Evolutionary conservation across 2,888 invertebrate species (phyloP).

Genomic region (Eurois occulta): DNA sequence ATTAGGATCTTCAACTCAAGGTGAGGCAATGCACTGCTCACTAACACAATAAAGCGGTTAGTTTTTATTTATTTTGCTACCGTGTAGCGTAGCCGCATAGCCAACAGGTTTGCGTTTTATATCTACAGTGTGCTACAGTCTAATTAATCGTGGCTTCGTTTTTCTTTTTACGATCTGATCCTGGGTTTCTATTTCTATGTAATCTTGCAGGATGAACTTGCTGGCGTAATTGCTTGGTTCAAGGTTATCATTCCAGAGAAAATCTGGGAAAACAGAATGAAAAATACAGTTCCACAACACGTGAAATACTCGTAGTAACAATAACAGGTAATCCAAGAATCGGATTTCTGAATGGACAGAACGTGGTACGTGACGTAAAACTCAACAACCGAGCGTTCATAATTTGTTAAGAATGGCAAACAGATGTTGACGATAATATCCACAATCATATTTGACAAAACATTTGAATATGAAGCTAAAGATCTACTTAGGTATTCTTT

Average conservation of each 20-base stretch:
- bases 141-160: constrained; percentile 47
- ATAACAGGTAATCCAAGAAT: background rate
- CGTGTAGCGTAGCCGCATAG: constrained; percentile 7
- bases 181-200: constrained; percentile 19
- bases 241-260: constrained; percentile 4
- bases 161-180: constrained; percentile 35
- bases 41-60: constrained; percentile 26
- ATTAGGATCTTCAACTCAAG: constrained; percentile 31
- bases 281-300: background rate
- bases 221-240: constrained; percentile 1
- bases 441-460: constrained; percentile 8
- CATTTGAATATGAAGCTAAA: background rate
- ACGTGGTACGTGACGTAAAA: constrained; percentile 11
- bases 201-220: constrained; percentile 14
- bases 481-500: background rate
- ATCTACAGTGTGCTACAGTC: constrained; percentile 24
- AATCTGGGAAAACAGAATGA: background rate
- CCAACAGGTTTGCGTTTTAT: constrained; percentile 48
- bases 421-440: constrained; percentile 13
- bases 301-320: background rate
- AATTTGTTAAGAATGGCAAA: constrained; percentile 13
- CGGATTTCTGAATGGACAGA: constrained; percentile 11
- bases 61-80: constrained; percentile 39
- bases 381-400: background rate
- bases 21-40: constrained; percentile 36